Conservation (phyloP, 2,797 vertebrate species). For the Danio tinwini region DNA sequence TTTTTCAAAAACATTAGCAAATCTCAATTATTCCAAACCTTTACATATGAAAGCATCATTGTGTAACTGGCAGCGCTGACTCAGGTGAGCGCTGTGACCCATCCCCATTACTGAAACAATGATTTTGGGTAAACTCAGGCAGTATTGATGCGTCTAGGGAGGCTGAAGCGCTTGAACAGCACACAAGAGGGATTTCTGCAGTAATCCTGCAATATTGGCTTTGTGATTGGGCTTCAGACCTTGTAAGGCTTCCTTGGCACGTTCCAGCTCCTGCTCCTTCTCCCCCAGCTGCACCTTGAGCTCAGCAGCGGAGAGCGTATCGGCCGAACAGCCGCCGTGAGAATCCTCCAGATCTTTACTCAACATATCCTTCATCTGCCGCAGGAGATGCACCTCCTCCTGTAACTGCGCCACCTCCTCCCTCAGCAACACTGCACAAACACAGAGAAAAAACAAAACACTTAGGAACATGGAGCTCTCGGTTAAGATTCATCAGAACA, state of each 20-base stretch:
- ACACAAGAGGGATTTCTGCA: constrained; percentile 22
- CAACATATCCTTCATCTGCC: constrained; percentile 89
- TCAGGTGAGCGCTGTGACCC: not conserved
- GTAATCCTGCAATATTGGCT: constrained; percentile 20
- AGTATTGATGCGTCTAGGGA: constrained; percentile 24
- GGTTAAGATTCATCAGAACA: no score
- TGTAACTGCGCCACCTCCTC: constrained; percentile 86
- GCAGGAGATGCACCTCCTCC: constrained; percentile 86
- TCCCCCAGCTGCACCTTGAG: constrained; percentile 85
- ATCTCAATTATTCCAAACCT: no score
- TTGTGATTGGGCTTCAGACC: constrained; percentile 72
- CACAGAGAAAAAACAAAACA: no score
- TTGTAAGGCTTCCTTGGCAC: constrained; percentile 87
- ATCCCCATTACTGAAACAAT: constrained; percentile 15
- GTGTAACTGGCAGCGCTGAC: no score
- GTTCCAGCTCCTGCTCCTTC: constrained; percentile 85
- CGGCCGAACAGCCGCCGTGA: constrained; percentile 78
- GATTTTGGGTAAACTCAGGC: constrained; percentile 1
- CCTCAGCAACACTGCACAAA: constrained; percentile 68
- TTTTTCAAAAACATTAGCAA: no score
- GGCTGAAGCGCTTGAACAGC: not conserved
- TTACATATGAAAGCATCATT: no score
- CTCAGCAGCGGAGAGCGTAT: constrained; percentile 83
- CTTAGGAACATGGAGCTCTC: no score
- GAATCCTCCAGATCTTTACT: constrained; percentile 86